Percentiles rank a stretch among this genome's conserved stretches.
phyloP scores from a whole-genome alignment of 2,797 vertebrate genomes.

The Triplophysa bombifrons region DNA sequence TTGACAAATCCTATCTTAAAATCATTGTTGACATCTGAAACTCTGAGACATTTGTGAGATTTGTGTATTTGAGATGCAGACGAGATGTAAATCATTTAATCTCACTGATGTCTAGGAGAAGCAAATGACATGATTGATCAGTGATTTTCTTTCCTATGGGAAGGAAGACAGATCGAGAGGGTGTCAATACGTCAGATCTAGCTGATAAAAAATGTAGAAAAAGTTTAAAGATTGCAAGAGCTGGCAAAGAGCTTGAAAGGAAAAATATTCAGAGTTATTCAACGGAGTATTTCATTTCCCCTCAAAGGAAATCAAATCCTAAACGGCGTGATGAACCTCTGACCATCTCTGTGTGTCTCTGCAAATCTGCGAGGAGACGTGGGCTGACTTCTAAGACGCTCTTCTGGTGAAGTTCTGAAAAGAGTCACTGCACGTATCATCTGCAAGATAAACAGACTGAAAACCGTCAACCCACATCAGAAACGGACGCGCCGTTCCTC shows the following conservation, averaged over 20 bases:
- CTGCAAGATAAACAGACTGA: constrained; percentile 11
- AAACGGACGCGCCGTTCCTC: neutral
- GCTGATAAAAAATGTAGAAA: neutral
- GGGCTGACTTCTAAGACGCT: neutral
- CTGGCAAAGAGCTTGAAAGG: neutral
- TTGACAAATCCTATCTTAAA: too few species aligned
- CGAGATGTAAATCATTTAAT: too few species aligned
- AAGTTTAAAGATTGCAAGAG: neutral
- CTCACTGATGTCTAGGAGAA: too few species aligned
- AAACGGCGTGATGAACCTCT: neutral
- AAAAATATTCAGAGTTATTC: neutral
- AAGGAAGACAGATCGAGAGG: neutral
- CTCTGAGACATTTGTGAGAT: too few species aligned
- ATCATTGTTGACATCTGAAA: too few species aligned
- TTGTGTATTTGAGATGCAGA: too few species aligned
- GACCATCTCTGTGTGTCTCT: neutral
- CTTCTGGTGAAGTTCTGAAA: neutral
- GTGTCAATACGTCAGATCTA: neutral
- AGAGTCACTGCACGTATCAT: constrained; percentile 62
- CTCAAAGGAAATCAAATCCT: neutral
- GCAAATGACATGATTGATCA: too few species aligned
- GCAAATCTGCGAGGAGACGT: neutral
- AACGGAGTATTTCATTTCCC: neutral
- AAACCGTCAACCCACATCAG: neutral
- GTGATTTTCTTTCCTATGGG: too few species aligned